Evolutionary conservation across 1,140 invertebrate species (phyloP).

Genomic region (Cylas formicarius): DNA sequence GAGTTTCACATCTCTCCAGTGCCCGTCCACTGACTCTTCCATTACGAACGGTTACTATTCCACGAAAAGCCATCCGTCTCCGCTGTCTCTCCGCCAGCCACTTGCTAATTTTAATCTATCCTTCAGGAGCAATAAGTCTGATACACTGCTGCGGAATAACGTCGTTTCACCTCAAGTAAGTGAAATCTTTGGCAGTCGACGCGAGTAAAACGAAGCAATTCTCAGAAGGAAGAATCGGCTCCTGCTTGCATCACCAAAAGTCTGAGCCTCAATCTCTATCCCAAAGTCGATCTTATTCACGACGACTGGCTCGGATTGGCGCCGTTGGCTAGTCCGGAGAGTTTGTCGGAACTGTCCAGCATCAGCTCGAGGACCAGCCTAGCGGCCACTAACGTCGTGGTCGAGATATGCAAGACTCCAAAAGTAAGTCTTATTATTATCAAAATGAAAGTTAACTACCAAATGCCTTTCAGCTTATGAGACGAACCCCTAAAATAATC

Average conservation of each 20-base stretch:
- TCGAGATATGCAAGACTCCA: constrained; percentile 22
- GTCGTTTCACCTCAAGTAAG: constrained; percentile 20
- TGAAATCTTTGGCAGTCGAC: constrained; percentile 14
- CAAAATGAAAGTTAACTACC: neutral
- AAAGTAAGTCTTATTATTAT: constrained; percentile 13
- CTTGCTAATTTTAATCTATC: constrained; percentile 12
- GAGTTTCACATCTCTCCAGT: constrained; percentile 62
- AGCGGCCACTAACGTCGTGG: constrained; percentile 26
- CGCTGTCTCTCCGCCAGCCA: constrained; percentile 17
- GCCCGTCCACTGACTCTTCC: constrained; percentile 45
- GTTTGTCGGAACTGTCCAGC: constrained; percentile 71
- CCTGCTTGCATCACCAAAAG: constrained; percentile 28
- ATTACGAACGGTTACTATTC: constrained; percentile 40
- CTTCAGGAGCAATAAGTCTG: constrained; percentile 15
- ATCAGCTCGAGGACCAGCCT: constrained; percentile 50
- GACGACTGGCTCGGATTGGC: constrained; percentile 63
- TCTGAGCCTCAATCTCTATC: constrained; percentile 32
- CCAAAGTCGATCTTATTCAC: constrained; percentile 47
- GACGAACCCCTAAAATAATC: constrained; percentile 57
- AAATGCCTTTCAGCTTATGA: constrained; percentile 42
- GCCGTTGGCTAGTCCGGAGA: constrained; percentile 79
- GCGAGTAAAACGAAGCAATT: too few relatives aligned
- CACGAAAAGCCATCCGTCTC: constrained; percentile 37
- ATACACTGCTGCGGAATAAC: constrained; percentile 23
- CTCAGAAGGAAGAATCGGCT: constrained; percentile 17